Conservation (phyloP, 2,888 invertebrate genomes). For the Ceramica pisi region DNA sequence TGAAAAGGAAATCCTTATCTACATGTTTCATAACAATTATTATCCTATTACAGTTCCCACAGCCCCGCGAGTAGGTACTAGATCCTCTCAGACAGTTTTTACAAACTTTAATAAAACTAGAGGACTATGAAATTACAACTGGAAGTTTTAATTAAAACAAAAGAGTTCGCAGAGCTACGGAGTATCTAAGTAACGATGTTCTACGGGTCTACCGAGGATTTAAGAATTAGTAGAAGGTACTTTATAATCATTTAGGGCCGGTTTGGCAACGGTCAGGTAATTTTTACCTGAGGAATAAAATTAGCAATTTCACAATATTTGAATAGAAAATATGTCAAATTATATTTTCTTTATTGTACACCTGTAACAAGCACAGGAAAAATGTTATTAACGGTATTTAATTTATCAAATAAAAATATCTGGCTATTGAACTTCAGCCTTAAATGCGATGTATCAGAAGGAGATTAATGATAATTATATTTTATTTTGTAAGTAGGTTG, state of each 20-base stretch:
- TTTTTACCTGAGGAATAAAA: no score
- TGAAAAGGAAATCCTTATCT: constrained; percentile 4
- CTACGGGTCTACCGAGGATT: not conserved
- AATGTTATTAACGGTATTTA: no score
- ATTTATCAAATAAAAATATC: no score
- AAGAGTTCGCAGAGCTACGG: constrained; percentile 12
- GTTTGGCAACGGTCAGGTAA: no score
- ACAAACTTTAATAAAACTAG: constrained; percentile 38
- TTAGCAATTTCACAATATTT: no score
- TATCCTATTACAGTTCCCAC: constrained; percentile 28
- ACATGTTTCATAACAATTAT: constrained; percentile 31
- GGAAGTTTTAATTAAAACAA: constrained; percentile 51
- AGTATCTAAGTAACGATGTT: constrained; percentile 19
- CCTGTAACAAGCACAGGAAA: no score
- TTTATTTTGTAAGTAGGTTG: no score
- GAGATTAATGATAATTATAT: no score
- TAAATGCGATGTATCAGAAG: no score
- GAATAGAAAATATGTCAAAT: no score
- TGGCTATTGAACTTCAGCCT: no score
- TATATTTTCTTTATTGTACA: no score
- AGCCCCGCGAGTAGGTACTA: constrained; percentile 22
- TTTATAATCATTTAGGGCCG: not conserved
- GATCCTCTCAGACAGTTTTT: constrained; percentile 40
- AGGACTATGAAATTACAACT: constrained; percentile 33
- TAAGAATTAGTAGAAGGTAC: not conserved